Percentiles rank a stretch among this genome's conserved stretches.
These are phyloP conservation scores for Oenanthe melanoleuca DNA, from an alignment of 2,113 vertebrate species.

Conservation along the genomic window DNA sequence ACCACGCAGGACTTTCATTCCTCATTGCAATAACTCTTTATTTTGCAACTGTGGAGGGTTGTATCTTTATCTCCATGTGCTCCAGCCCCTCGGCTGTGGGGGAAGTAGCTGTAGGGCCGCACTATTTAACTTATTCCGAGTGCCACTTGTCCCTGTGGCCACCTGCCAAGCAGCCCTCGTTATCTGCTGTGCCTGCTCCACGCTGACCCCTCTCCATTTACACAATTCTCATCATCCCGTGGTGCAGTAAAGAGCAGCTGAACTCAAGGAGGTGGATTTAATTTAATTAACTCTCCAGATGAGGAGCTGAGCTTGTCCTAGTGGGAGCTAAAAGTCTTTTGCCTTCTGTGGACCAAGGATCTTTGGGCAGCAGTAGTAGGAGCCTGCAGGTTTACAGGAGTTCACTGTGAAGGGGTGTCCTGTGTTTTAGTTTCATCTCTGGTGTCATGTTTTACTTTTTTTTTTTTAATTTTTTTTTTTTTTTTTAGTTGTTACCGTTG, in stretches of 20 bases:
- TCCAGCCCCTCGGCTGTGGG: constrained; percentile 24
- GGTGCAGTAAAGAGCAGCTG: constrained; percentile 23
- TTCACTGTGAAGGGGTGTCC: constrained; percentile 64
- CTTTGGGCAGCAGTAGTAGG: neutral
- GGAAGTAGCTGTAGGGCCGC: constrained; percentile 56
- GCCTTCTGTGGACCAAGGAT: neutral
- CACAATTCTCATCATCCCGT: neutral
- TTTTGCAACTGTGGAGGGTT: constrained; percentile 35
- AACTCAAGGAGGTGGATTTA: constrained; percentile 8
- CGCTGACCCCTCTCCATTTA: constrained; percentile 7
- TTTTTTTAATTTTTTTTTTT: neutral
- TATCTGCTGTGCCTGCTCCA: constrained; percentile 6
- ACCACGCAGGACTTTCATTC: constrained; percentile 31
- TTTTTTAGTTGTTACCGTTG: neutral
- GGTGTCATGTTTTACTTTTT: constrained; percentile 59
- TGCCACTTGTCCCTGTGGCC: neutral
- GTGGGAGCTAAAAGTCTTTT: constrained; percentile 2
- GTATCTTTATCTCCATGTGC: constrained; percentile 57
- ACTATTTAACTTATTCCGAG: constrained; percentile 75
- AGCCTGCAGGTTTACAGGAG: constrained; percentile 56
- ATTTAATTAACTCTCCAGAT: neutral
- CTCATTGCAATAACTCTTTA: constrained; percentile 45
- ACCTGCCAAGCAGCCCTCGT: constrained; percentile 21
- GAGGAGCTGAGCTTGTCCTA: neutral
- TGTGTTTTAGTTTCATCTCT: constrained; percentile 64